phyloP scores from a whole-genome alignment of 2,113 vertebrate genomes.

The Prietella phreatophila region DNA sequence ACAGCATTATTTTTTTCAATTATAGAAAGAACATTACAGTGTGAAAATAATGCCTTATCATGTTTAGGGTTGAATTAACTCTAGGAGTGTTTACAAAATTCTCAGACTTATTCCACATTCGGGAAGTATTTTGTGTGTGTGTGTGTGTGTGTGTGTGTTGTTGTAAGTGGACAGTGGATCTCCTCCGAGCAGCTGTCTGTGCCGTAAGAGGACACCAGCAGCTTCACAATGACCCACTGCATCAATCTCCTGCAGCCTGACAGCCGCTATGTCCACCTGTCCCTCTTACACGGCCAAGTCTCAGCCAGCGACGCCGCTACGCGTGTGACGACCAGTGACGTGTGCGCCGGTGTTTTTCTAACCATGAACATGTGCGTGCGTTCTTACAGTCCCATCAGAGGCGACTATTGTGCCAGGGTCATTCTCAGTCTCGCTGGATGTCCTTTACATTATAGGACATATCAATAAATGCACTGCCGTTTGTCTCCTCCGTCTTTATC shows the following conservation, averaged over 20 bases:
- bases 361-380: not conserved
- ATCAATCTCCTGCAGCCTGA: slow-evolving; percentile 74
- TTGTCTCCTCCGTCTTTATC: not conserved
- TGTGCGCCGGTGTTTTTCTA: slow-evolving; percentile 33
- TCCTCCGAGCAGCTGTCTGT: slow-evolving; percentile 56
- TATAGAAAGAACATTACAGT: not conserved
- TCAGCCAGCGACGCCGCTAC: slow-evolving; percentile 26
- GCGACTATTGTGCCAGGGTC: slow-evolving; percentile 19
- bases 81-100: not conserved
- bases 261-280: slow-evolving; percentile 77
- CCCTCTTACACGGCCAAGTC: slow-evolving; percentile 56
- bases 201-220: slow-evolving; percentile 59
- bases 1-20: no score
- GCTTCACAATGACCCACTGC: slow-evolving; percentile 58
- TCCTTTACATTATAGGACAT: not conserved
- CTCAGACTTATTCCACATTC: not conserved
- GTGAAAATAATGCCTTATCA: not conserved
- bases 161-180: slow-evolving; percentile 52
- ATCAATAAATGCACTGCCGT: not conserved
- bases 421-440: not conserved
- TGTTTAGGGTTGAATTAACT: not conserved
- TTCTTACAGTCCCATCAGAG: slow-evolving; percentile 20
- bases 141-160: slow-evolving; percentile 39
- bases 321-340: slow-evolving; percentile 36
- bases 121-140: slow-evolving; percentile 26